A percentile compares a stretch with the other conserved stretches of the same genome.
Evolutionary conservation across 2,888 invertebrate genomes (phyloP).

Genomic region (Oxyscelio sp.): DNA sequence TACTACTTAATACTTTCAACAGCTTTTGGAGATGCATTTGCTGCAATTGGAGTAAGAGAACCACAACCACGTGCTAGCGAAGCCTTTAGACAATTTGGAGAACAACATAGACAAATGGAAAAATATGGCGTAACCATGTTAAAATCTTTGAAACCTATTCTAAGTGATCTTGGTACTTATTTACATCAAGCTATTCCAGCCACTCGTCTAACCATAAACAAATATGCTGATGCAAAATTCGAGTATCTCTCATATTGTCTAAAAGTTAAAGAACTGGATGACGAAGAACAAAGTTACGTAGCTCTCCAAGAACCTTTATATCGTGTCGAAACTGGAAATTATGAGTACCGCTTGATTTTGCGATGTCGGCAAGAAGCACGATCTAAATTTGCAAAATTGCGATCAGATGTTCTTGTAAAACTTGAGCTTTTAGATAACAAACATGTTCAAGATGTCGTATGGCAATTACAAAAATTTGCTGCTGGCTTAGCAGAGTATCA

Average conservation of each 20-base stretch:
- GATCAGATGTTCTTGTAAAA: conserved; percentile 98
- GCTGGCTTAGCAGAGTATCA: conserved; percentile 94
- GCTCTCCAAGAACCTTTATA: conserved; percentile 98
- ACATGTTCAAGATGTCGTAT: conserved; percentile 98
- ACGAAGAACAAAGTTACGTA: conserved; percentile 98
- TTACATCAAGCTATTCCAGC: conserved; percentile 99
- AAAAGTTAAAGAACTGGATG: conserved; percentile 99
- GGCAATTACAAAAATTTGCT: conserved; percentile 94
- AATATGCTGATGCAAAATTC: conserved; percentile 99
- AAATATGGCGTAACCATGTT: conserved; percentile 96
- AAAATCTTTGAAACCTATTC: conserved; percentile 97
- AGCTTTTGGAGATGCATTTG: conserved; percentile 98
- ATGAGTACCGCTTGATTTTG: conserved; percentile 98
- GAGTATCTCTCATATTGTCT: conserved; percentile 99
- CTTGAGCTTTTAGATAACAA: conserved; percentile 99
- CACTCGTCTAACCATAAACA: conserved; percentile 98
- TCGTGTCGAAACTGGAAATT: conserved; percentile 99
- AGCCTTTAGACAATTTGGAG: conserved; percentile 98
- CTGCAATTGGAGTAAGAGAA: conserved; percentile 97
- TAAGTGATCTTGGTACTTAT: conserved; percentile 98
- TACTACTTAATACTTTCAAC: too few species aligned
- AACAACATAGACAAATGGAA: conserved; percentile 97
- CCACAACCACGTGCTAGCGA: conserved; percentile 98
- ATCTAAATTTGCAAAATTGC: conserved; percentile 93
- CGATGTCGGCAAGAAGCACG: conserved; percentile 98